Percentiles rank a stretch among this genome's conserved stretches.
Evolutionary conservation across 2,888 invertebrate species (phyloP).

Genomic region (Rhyacophila evoluta): DNA sequence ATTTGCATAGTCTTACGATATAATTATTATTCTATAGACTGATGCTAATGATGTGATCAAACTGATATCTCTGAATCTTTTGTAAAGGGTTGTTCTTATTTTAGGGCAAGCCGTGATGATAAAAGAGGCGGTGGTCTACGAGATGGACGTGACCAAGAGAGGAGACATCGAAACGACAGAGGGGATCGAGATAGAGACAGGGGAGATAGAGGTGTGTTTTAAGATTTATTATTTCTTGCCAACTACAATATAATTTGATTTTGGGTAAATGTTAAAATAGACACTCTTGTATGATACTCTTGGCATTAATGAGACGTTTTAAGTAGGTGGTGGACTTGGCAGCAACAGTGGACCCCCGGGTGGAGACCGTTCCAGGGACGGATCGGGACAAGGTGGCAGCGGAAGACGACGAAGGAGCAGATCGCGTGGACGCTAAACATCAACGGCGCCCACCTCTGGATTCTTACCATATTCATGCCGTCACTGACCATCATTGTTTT

Average conservation of each 20-base stretch:
- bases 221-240: background rate
- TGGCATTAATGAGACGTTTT: background rate
- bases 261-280: background rate
- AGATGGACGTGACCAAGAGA: slow-evolving; percentile 53
- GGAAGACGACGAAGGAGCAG: slow-evolving; percentile 57
- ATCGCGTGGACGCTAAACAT: slow-evolving; percentile 49
- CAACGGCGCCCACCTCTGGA: slow-evolving; percentile 25
- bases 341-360: slow-evolving; percentile 29
- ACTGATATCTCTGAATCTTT: no score
- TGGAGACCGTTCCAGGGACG: slow-evolving; percentile 63
- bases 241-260: no score
- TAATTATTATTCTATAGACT: no score
- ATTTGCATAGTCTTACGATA: no score
- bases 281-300: no score
- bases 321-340: slow-evolving; percentile 3
- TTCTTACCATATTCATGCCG: background rate
- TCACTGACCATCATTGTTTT: background rate
- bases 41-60: no score
- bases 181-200: slow-evolving; percentile 55
- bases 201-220: slow-evolving; percentile 50
- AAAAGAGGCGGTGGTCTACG: slow-evolving; percentile 42
- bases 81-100: background rate
- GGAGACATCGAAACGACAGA: slow-evolving; percentile 55
- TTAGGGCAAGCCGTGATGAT: slow-evolving; percentile 59
- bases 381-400: slow-evolving; percentile 66